Base-by-base conservation (phyloP, 2,888 invertebrate species). In the Uloborus plumipes region DNA sequence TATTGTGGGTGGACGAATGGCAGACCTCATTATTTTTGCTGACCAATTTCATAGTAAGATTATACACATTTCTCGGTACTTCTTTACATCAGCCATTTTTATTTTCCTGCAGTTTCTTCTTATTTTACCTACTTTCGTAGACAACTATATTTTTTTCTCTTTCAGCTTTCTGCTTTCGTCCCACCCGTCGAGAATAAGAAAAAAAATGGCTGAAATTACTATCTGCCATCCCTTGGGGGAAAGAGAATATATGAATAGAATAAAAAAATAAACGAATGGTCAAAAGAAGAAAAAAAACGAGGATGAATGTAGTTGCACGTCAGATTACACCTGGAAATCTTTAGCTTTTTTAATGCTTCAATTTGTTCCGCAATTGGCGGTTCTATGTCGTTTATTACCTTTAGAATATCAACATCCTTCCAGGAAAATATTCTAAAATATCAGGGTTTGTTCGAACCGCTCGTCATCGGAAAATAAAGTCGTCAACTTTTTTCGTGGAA, bases 321-420 rank as follows among this genome's bases (percentile, higher is more conserved):
- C 47, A n/a, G 51, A 15, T 51, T 66, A 51, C 66, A 66, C 66
- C 66, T 66, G 66, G 66, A 49, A 26, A 39, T 66, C 47, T 66
- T 66, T 66, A 66, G 50, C n/a, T 20, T 66, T 39, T 66, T 66
- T 66, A 66, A 66, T 66, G 66, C 66, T 51, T 66, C 66, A 66
- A 66, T 66, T 66, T 66, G 66, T 51, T 50, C 51, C 16, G 26
- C 20, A 49, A 51, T 66, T 51, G 66, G 26, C 66, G 9, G 66
- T 9, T 51, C 51, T 39, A 39, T 39, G 39, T 39, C 39, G 11
- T 39, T 39, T 39, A 39, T 39, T 39, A 39, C 39, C 9, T 7
- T 9, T 39, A 9, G 39, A 39, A 11, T 39, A 39, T 39, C 39
- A 39, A 39, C 39, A 39, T 39, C 39, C 7, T 39, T 39, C 11